Conservation (phyloP, 2,797 vertebrate genomes). For the Pipistrellus kuhlii region DNA sequence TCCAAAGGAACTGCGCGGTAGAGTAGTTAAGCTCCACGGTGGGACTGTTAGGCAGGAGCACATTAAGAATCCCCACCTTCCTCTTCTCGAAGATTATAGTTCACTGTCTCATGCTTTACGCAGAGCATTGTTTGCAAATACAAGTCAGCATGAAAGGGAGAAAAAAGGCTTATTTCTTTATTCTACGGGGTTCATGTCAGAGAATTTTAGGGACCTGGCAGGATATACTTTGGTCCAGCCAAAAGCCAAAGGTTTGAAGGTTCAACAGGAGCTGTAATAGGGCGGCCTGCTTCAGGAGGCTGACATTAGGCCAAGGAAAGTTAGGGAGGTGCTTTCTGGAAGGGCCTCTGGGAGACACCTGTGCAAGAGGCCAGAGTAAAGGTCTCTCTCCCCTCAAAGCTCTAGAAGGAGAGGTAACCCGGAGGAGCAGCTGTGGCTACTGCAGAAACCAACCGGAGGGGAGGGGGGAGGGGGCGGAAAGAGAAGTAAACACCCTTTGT, state of each 20-base stretch:
- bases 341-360: rapidly evolving
- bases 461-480: no score
- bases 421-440: background rate
- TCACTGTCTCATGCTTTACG: background rate
- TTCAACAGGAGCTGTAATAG: rapidly evolving
- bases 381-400: background rate
- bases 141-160: background rate
- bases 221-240: background rate
- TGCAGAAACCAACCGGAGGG: background rate
- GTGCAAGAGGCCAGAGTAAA: background rate
- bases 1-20: background rate
- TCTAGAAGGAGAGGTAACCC: rapidly evolving
- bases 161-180: background rate
- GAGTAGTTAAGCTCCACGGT: background rate
- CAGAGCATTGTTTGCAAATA: background rate
- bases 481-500: background rate
- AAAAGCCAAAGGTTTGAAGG: background rate
- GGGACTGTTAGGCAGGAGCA: background rate
- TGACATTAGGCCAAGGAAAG: background rate
- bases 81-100: background rate
- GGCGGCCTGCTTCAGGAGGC: no score
- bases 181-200: background rate
- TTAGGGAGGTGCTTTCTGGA: background rate
- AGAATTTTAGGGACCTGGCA: background rate
- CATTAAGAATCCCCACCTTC: background rate